These are phyloP conservation scores for Chlorodrepanis virens DNA, from an alignment of 2,113 vertebrate genomes.

Conservation along the genomic window DNA sequence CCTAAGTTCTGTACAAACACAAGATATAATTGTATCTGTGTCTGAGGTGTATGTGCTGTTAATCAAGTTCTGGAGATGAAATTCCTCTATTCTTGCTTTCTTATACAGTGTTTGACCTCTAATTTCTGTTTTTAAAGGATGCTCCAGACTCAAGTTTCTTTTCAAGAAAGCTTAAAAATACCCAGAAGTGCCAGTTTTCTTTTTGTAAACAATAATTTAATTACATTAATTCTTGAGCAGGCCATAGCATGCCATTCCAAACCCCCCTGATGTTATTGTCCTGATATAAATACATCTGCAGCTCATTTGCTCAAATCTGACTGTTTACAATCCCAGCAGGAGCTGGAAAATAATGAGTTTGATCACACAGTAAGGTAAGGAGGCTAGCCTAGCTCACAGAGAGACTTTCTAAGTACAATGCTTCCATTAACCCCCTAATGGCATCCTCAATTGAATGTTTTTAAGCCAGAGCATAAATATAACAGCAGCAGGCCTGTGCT, in stretches of 20 bases:
- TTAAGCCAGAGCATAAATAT: background rate
- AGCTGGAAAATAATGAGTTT: constrained; percentile 31
- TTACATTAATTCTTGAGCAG: constrained; percentile 31
- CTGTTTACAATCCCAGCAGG: constrained; percentile 50
- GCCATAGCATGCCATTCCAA: background rate
- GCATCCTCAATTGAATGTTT: background rate
- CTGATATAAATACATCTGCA: constrained; percentile 35
- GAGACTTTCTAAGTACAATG: background rate
- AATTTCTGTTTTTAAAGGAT: background rate
- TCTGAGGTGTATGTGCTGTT: background rate
- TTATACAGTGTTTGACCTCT: background rate
- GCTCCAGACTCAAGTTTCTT: background rate
- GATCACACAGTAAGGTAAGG: constrained; percentile 10
- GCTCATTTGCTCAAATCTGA: constrained; percentile 37
- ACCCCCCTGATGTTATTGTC: constrained; percentile 9
- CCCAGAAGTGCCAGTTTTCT: constrained; percentile 7
- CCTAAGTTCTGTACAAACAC: background rate
- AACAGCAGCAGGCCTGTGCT: background rate
- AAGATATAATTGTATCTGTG: background rate
- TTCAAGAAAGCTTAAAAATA: constrained; percentile 17
- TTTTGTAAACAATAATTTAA: constrained; percentile 51
- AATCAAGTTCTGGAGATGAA: background rate
- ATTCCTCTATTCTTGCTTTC: background rate
- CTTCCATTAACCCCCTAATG: constrained; percentile 36
- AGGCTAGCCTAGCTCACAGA: background rate